Evolutionary conservation across 2,797 vertebrate species (phyloP).

Genomic region (Huso huso): DNA sequence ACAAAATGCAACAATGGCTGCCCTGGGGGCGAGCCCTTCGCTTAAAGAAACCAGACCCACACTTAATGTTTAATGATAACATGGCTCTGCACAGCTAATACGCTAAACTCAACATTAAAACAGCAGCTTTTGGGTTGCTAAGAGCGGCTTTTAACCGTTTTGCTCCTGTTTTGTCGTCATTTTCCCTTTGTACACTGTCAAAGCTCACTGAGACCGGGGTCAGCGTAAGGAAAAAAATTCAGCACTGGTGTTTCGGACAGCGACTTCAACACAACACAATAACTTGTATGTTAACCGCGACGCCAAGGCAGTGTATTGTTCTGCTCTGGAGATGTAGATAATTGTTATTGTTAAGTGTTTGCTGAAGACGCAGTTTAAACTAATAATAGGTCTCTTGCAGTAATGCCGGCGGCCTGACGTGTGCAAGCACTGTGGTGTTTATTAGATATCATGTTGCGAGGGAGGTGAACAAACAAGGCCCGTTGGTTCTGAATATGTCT

Average conservation of each 20-base stretch:
- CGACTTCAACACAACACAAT: slow-evolving; percentile 27
- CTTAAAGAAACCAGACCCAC: not conserved
- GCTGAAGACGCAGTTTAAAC: no score
- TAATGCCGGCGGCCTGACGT: not conserved
- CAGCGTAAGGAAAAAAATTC: slow-evolving; percentile 44
- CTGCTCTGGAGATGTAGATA: no score
- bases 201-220: not conserved
- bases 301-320: no score
- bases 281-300: not conserved
- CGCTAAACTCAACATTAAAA: no score
- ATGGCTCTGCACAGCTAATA: no score
- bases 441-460: no score
- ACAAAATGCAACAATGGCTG: slow-evolving; percentile 18
- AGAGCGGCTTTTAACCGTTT: no score
- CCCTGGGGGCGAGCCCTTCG: not conserved
- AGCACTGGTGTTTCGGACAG: slow-evolving; percentile 76
- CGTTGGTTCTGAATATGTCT: not conserved
- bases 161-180: no score
- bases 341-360: no score
- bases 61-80: not conserved
- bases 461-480: not conserved
- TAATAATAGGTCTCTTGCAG: no score
- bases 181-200: no score
- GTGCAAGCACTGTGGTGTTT: not conserved
- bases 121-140: no score